Conservation (phyloP, 2,797 vertebrate genomes). For the Alectoris magna region DNA sequence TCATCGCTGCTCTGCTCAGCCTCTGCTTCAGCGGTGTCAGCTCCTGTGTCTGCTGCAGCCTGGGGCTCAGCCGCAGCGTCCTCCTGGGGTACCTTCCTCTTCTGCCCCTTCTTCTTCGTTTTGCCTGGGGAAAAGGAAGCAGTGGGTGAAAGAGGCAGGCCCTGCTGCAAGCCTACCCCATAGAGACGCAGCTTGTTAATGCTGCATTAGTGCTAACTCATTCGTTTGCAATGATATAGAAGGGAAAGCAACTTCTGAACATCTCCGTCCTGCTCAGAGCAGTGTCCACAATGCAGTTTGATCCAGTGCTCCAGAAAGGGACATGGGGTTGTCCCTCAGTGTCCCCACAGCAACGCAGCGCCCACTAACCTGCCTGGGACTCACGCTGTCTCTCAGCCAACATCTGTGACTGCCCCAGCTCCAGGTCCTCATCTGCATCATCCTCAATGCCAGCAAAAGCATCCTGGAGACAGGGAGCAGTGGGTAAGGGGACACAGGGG, state of each 20-base stretch:
- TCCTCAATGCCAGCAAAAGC: conserved; percentile 90
- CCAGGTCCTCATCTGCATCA: conserved; percentile 82
- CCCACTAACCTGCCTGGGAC: conserved; percentile 24
- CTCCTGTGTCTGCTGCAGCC: accelerated
- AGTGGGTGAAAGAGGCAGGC: not conserved
- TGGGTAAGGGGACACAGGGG: not conserved
- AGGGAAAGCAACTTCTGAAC: not conserved
- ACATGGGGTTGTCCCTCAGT: accelerated
- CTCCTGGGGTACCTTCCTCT: not conserved
- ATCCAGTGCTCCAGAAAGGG: accelerated
- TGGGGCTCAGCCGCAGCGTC: not conserved
- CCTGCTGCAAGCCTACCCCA: accelerated
- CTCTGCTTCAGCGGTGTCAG: accelerated
- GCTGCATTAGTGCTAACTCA: accelerated
- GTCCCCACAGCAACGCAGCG: accelerated
- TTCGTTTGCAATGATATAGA: accelerated
- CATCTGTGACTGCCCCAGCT: conserved; percentile 86
- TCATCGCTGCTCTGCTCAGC: conserved; percentile 73
- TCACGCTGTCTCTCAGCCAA: conserved; percentile 72
- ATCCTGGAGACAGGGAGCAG: conserved; percentile 73
- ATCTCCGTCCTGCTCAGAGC: not conserved
- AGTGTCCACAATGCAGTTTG: not conserved
- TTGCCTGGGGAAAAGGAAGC: not conserved
- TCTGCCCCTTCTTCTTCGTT: conserved; percentile 6
- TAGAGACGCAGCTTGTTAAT: not conserved